Evolutionary conservation across 2,797 vertebrate genomes (phyloP), one percentile per base, ranked within the genome.

Genomic region (Xiphorhynchus erythropygius): DNA sequence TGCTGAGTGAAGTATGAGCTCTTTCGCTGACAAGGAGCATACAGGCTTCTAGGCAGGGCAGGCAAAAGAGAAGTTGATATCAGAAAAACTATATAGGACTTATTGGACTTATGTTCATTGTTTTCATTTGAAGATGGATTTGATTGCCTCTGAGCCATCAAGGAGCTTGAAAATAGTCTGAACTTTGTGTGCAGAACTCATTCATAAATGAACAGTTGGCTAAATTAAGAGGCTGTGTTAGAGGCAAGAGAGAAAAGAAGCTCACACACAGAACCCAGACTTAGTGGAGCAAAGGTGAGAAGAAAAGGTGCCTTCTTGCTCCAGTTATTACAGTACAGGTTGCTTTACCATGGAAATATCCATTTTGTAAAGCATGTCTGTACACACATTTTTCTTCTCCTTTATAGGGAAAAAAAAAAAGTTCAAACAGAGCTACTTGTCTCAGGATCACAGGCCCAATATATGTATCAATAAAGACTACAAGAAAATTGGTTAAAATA

Each of bases 61-160:
- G 35, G 50, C 25, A 76, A 87, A 73, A 84, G 18, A 59, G 64
- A 89, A 88, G 32, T 0, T 81, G 41, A 69, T 69, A n/a, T 47
- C 46, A 87, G 89, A 79, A 91, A 78, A 52, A 46, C 33, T 10
- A 41, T 59, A 30, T 41, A 53, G 14, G 13, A 62, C 17, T 93
- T 79, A 50, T 1, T 89, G 11, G 62, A 81, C n/a, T 81, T 65
- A 32, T 0, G 5, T 76, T 81, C 22, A 80, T 85, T 1, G 67
- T 89, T 95, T 95, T 87, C 57, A 47, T 79, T 88, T 84, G 53
- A 84, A 87, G 81, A 82, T 79, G 22, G 46, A 94, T 95, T 96
- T 84, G 27, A 78, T 84, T 90, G 30, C 70, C 50, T 87, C 71
- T 63, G 44, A 87, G 71, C 23, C n/a, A 23, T 84, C 69, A 32